Percentiles rank a stretch among this genome's conserved stretches.
Evolutionary conservation across 2,113 vertebrate species (phyloP).

Genomic region (Theristicus caerulescens): DNA sequence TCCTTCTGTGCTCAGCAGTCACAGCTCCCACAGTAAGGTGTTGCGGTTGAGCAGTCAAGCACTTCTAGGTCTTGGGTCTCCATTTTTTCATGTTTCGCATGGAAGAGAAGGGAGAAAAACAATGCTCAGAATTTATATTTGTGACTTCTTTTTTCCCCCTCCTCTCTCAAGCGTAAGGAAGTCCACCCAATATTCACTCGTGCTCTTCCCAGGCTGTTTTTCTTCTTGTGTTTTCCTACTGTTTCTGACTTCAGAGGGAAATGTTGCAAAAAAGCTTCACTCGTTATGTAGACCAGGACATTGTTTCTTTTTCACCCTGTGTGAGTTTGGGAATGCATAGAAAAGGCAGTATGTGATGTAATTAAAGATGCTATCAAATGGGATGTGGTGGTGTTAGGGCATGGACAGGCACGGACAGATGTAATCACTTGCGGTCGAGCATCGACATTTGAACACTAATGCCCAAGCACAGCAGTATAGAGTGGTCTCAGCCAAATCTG

Average conservation of each 20-base stretch:
- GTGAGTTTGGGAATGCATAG: neutral
- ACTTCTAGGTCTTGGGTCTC: neutral
- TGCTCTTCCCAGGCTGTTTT: neutral
- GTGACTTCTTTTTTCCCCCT: neutral
- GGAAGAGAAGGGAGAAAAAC: neutral
- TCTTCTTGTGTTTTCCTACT: neutral
- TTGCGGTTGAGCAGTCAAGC: neutral
- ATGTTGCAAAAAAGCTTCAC: neutral
- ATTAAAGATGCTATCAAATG: neutral
- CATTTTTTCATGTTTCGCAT: neutral
- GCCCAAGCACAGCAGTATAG: neutral
- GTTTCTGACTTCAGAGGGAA: neutral
- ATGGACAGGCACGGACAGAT: neutral
- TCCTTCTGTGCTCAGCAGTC: neutral
- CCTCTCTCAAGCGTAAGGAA: neutral
- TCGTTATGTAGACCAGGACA: neutral
- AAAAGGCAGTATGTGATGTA: neutral
- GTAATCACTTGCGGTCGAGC: neutral
- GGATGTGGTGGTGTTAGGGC: neutral
- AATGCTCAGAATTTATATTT: neutral
- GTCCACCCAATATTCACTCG: neutral
- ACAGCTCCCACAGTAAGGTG: fast-evolving
- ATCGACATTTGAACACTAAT: neutral
- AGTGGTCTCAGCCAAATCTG: neutral
- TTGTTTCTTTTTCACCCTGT: neutral